Evolutionary conservation across 2,888 invertebrate species (phyloP).

Genomic region (Sarcophaga variegata): DNA sequence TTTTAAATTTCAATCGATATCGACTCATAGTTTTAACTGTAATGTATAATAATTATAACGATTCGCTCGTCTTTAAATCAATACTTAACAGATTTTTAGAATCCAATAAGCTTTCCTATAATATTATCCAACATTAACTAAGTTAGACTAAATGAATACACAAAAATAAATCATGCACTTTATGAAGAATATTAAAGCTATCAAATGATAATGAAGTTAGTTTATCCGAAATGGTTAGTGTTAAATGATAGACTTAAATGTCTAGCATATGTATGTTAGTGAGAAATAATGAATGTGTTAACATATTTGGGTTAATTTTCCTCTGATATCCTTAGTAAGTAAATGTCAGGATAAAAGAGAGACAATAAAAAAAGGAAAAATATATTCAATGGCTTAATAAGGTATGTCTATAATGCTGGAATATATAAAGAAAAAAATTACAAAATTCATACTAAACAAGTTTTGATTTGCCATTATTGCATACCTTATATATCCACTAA

Average conservation of each 20-base stretch:
- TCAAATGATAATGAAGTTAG: slow-evolving; percentile 37
- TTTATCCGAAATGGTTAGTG: slow-evolving; percentile 53
- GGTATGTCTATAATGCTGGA: too few species aligned
- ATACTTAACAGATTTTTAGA: background rate
- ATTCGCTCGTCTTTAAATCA: background rate
- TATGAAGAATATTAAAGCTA: slow-evolving; percentile 2
- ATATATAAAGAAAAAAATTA: too few species aligned
- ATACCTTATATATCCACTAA: background rate
- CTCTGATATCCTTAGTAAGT: background rate
- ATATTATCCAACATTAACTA: background rate
- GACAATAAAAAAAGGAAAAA: too few species aligned
- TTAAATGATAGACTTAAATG: slow-evolving; percentile 43
- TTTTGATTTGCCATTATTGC: background rate
- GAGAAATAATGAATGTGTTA: slow-evolving; percentile 23
- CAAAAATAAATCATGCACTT: slow-evolving; percentile 42
- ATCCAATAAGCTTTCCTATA: background rate
- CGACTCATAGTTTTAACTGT: too few species aligned
- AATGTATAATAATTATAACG: too few species aligned
- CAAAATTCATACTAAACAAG: too few species aligned
- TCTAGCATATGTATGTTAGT: slow-evolving; percentile 44
- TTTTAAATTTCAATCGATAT: too few species aligned
- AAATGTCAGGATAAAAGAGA: background rate
- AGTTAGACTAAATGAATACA: background rate
- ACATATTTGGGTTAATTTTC: background rate
- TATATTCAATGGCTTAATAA: too few species aligned